Evolutionary conservation across 2,888 invertebrate species (phyloP), one percentile per base, ranked within the genome.

Genomic region (Nemurella pictetii): DNA sequence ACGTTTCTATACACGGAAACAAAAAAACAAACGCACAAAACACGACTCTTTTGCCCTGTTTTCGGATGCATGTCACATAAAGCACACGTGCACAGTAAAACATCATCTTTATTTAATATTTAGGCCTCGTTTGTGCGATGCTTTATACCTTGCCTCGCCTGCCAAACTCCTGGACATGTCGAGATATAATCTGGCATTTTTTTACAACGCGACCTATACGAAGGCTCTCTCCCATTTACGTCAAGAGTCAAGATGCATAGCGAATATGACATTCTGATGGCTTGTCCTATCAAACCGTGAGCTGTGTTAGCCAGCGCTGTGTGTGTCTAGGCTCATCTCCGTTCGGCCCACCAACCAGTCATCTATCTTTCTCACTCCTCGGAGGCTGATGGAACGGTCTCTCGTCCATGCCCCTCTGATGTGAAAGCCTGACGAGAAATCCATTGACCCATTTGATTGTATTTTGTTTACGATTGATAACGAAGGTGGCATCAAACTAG

Each of bases 371-470:
- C 55, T 55, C 20, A 20, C 55, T 55, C 55, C 55, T 55, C 9
- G 9, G 20, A 55, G 55, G 15, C 20, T 55, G 55, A 55, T 55
- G 55, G 55, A 55, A 55, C 55, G 55, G 55, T 55, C 55, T 55
- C 55, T 55, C 55, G 20, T 20, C 12, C 35, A 12, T 12, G 55
- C 55, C 12, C 15, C 20, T 20, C 20, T 55, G 15, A 55, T 55
- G 55, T 55, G 55, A 55, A 78, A 30, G 28, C 9, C 30, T n/a
- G 29, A 28, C 29, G 28, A 30, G 30, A 78, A 75, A 75, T 27
- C 78, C 75, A 30, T 78, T 78, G 78, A 78, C 78, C 75, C 78
- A 78, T 28, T 29, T 78, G 78, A 78, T 78, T 78, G 78, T 30
- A 30, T 30, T 29, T 28, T 78, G 78, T 78, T 78, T 78, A 78